Conservation (phyloP, 2,797 vertebrate genomes). For the Furcifer pardalis region DNA sequence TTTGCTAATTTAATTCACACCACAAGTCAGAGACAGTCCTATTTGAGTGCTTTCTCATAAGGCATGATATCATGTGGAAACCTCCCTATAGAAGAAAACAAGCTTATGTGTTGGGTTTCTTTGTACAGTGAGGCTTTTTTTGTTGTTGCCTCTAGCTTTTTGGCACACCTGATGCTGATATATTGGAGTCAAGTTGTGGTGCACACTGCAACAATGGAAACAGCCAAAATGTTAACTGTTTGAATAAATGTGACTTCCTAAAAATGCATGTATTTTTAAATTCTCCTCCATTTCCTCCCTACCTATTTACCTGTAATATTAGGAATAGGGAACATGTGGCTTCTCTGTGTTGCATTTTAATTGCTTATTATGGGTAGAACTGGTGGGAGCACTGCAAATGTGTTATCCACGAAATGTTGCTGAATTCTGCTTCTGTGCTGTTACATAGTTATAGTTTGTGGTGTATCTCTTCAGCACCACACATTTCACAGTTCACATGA, state of each 20-base stretch:
- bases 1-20: background rate
- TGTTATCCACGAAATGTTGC: background rate
- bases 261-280: background rate
- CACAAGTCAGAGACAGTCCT: background rate
- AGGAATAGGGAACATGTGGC: no score
- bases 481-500: background rate
- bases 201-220: background rate
- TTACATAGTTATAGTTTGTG: background rate
- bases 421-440: background rate
- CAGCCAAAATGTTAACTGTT: background rate
- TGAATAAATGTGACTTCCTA: background rate
- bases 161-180: background rate
- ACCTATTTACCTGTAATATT: no score
- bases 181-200: background rate
- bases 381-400: background rate
- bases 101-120: background rate
- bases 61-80: background rate
- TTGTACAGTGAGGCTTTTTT: background rate
- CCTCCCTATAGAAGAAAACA: background rate
- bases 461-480: background rate
- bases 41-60: background rate
- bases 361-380: background rate
- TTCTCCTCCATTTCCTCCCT: background rate
- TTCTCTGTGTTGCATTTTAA: no score
- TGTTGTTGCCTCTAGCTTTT: background rate